Evolutionary conservation across 2,888 invertebrate species (phyloP).

Genomic region (Euproctis similis): DNA sequence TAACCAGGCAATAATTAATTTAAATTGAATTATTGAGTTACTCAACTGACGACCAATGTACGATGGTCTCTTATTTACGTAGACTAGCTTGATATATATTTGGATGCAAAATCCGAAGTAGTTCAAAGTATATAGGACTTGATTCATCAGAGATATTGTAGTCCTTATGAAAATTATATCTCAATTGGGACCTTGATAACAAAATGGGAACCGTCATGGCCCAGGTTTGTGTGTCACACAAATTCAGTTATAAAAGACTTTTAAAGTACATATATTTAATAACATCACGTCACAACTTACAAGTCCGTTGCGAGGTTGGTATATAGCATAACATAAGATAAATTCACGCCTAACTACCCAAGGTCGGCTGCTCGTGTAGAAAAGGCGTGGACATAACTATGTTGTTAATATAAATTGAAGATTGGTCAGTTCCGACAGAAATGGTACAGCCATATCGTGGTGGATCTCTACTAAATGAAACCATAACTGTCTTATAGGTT

Average conservation of each 20-base stretch:
- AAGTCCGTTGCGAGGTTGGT: no score
- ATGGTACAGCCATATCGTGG: no score
- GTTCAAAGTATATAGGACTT: conserved; percentile 20
- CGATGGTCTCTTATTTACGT: conserved; percentile 13
- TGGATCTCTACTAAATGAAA: no score
- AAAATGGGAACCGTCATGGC: conserved; percentile 32
- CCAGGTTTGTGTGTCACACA: conserved; percentile 10
- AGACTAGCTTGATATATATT: conserved; percentile 9
- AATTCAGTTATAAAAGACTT: no score
- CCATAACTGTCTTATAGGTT: conserved; percentile 15
- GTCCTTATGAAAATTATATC: conserved; percentile 28
- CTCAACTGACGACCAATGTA: no score
- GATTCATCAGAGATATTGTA: conserved; percentile 28
- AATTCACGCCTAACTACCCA: neutral
- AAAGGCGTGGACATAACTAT: no score
- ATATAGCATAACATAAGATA: neutral
- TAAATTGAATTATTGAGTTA: no score
- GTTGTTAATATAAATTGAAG: no score
- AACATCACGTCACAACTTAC: no score
- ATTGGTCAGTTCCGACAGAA: no score
- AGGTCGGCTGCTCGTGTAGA: neutral
- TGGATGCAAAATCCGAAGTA: conserved; percentile 4
- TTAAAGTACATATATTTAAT: no score
- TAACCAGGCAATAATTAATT: no score
- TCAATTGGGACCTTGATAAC: conserved; percentile 24